Evolutionary conservation across 2,113 vertebrate species (phyloP).

Genomic region (Larimichthys polyactis): DNA sequence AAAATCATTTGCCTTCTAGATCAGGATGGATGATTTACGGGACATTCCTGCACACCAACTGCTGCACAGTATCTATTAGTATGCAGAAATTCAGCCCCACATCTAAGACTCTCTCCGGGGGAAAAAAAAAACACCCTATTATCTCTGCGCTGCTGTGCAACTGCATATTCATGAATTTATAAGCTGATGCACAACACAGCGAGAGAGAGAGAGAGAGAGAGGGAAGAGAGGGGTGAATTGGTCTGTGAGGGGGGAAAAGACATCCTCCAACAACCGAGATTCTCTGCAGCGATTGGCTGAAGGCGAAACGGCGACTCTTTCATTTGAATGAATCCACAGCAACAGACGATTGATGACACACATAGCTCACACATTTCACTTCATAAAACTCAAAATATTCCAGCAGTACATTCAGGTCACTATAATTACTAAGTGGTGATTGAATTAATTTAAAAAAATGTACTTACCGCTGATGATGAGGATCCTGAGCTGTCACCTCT

Average conservation of each 20-base stretch:
- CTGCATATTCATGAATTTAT: conserved; percentile 36
- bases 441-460: neutral
- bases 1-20: neutral
- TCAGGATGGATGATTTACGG: conserved; percentile 2
- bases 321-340: conserved; percentile 51
- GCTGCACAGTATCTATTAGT: conserved; percentile 23
- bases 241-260: conserved; percentile 19
- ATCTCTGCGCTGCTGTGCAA: conserved; percentile 32
- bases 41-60: conserved; percentile 14
- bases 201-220: conserved; percentile 9
- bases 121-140: conserved; percentile 22
- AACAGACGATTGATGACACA: neutral
- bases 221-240: neutral
- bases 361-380: too few species aligned
- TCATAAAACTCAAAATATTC: neutral
- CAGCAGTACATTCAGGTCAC: neutral
- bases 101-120: conserved; percentile 5
- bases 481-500: conserved; percentile 83
- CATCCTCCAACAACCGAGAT: conserved; percentile 60
- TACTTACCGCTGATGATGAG: conserved; percentile 81
- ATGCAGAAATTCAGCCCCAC: conserved; percentile 8
- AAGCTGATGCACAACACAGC: conserved; percentile 41
- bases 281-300: conserved; percentile 69
- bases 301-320: neutral
- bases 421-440: neutral